Evolutionary conservation across 1,140 invertebrate species (phyloP).

Genomic region (Drosophila ercepeae): DNA sequence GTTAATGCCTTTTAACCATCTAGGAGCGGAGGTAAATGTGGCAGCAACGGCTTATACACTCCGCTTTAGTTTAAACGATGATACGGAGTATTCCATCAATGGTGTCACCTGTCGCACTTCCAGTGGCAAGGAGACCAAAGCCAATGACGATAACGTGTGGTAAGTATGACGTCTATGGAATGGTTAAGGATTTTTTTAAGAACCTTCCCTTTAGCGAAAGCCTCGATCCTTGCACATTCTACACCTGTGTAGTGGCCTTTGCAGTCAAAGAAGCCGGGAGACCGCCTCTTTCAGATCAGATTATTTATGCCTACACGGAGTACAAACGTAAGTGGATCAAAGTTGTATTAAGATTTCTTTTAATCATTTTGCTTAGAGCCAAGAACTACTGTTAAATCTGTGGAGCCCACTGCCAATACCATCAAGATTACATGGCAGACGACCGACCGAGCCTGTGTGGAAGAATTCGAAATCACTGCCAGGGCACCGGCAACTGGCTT

Average conservation of each 20-base stretch:
- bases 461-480: conserved; percentile 34
- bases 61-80: conserved; percentile 39
- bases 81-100: conserved; percentile 47
- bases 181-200: background rate
- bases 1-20: background rate
- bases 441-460: conserved; percentile 61
- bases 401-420: conserved; percentile 42
- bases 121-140: conserved; percentile 11
- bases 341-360: background rate
- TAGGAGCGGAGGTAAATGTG: conserved; percentile 44
- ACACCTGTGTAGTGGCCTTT: conserved; percentile 43
- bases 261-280: conserved; percentile 9
- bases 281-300: conserved; percentile 21
- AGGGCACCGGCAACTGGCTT: background rate
- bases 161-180: conserved; percentile 7
- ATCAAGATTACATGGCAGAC: conserved; percentile 61
- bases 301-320: conserved; percentile 47
- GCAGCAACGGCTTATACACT: conserved; percentile 45
- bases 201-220: conserved; percentile 30
- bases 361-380: conserved; percentile 34
- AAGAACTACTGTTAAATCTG: conserved; percentile 30
- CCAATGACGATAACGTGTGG: conserved; percentile 51
- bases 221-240: conserved; percentile 64
- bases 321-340: conserved; percentile 50
- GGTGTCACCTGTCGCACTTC: conserved; percentile 48